Conservation (phyloP, 1,140 invertebrate genomes). For the Caerostris darwini region DNA sequence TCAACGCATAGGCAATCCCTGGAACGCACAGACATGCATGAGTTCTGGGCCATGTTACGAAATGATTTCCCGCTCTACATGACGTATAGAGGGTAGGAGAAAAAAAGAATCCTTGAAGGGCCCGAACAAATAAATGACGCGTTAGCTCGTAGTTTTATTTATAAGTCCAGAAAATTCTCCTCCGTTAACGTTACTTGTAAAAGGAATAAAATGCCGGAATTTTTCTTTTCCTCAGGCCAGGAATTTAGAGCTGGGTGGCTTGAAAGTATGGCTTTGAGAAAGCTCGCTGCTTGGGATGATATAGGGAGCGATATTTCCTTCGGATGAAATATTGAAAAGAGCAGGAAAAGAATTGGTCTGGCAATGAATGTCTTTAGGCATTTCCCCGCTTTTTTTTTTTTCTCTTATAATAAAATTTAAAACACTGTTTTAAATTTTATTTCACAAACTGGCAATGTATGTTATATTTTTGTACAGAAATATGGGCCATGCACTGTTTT, state of each 20-base stretch:
- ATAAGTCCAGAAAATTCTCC: constrained; percentile 32
- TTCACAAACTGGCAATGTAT: no score
- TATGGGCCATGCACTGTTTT: no score
- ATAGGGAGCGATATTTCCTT: constrained; percentile 41
- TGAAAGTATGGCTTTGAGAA: constrained; percentile 17
- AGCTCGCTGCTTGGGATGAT: constrained; percentile 17
- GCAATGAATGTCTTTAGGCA: not conserved
- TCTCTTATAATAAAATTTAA: not conserved
- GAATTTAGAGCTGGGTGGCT: not conserved
- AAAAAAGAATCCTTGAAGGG: not conserved
- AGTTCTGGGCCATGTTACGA: not conserved
- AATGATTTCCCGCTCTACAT: no score
- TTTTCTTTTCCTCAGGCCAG: not conserved
- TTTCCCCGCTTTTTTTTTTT: not conserved
- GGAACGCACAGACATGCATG: not conserved
- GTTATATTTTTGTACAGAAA: no score
- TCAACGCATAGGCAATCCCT: constrained; percentile 43
- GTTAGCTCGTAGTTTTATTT: constrained; percentile 38
- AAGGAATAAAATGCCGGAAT: not conserved
- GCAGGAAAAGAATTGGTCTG: not conserved
- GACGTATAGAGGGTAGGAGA: no score
- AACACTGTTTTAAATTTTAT: no score
- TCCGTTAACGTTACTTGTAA: constrained; percentile 38
- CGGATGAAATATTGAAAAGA: constrained; percentile 21
- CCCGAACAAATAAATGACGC: constrained; percentile 60